A percentile compares a stretch with the other conserved stretches of the same genome.
Evolutionary conservation across 2,797 vertebrate species (phyloP).

Genomic region (Rousettus madagascariensis): DNA sequence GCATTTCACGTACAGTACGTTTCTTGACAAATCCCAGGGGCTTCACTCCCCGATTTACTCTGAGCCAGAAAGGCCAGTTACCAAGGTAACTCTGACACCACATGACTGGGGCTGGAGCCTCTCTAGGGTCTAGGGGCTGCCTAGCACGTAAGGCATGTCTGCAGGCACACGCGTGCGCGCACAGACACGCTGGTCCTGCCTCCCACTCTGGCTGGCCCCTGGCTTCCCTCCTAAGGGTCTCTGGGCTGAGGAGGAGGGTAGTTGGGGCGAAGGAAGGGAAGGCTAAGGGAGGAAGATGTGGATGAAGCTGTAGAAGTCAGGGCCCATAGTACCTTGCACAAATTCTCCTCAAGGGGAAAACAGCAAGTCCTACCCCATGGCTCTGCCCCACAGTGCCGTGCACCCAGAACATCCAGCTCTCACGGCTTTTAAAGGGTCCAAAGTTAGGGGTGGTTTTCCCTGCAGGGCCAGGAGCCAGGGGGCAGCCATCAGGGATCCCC

Average conservation of each 20-base stretch:
- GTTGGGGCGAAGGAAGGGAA: not conserved
- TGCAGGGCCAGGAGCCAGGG: not conserved
- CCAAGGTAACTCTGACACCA: conserved; percentile 77
- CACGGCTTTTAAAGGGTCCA: not conserved
- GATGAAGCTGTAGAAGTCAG: not conserved
- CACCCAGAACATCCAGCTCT: not conserved
- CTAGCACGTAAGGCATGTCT: not conserved
- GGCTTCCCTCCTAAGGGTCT: conserved; percentile 9
- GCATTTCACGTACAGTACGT: conserved; percentile 77
- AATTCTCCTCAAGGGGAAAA: not conserved
- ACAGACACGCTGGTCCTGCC: not conserved
- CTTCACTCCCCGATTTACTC: conserved; percentile 62
- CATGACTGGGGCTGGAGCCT: conserved; percentile 56
- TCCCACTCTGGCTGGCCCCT: not conserved
- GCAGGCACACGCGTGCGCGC: not conserved
- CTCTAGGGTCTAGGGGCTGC: conserved; percentile 28
- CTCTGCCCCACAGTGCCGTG: not conserved
- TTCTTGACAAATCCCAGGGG: conserved; percentile 72
- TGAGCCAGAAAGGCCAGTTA: conserved; percentile 76
- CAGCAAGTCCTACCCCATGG: not conserved
- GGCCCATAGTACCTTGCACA: not conserved
- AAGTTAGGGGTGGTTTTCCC: not conserved
- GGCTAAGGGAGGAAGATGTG: not conserved
- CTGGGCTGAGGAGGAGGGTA: not conserved
- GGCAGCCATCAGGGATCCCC: not conserved